A percentile compares a stretch with the other conserved stretches of the same genome.
Evolutionary conservation across 2,888 invertebrate species (phyloP).

Genomic region (Morpho achilles): DNA sequence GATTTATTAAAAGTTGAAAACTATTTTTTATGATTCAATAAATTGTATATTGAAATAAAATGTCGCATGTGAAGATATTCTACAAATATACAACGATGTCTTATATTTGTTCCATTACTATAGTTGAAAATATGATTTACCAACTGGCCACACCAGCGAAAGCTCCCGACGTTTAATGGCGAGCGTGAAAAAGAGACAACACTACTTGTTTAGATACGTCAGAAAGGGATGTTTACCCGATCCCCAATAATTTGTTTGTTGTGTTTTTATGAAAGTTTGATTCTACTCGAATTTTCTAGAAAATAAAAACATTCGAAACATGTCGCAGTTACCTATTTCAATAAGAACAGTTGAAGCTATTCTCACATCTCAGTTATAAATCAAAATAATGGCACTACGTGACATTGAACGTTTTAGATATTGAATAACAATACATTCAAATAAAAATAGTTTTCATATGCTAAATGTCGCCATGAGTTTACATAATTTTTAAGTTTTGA

Average conservation of each 20-base stretch:
- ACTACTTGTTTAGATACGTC: constrained; percentile 8
- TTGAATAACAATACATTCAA: too few relatives aligned
- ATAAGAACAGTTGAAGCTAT: not conserved
- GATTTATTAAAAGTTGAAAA: too few relatives aligned
- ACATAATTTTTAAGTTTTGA: too few relatives aligned
- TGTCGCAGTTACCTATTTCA: not conserved
- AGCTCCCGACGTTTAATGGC: constrained; percentile 2
- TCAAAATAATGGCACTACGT: not conserved
- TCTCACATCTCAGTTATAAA: too few relatives aligned
- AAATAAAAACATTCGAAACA: not conserved
- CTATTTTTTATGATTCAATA: too few relatives aligned
- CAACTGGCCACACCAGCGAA: constrained; percentile 12
- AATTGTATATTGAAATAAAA: too few relatives aligned
- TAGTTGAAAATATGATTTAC: constrained; percentile 1
- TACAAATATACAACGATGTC: too few relatives aligned
- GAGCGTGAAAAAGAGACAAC: constrained; percentile 9
- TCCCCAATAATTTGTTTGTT: constrained; percentile 13
- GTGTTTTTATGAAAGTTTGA: not conserved
- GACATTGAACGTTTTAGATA: not conserved
- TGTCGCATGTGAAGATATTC: too few relatives aligned
- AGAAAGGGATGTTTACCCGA: constrained; percentile 12
- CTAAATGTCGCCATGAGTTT: too few relatives aligned
- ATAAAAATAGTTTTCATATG: too few relatives aligned
- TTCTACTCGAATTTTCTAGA: constrained; percentile 9
- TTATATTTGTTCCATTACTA: not conserved